phyloP scores from a whole-genome alignment of 2,888 invertebrate species.

The Phymatocera aterrima region DNA sequence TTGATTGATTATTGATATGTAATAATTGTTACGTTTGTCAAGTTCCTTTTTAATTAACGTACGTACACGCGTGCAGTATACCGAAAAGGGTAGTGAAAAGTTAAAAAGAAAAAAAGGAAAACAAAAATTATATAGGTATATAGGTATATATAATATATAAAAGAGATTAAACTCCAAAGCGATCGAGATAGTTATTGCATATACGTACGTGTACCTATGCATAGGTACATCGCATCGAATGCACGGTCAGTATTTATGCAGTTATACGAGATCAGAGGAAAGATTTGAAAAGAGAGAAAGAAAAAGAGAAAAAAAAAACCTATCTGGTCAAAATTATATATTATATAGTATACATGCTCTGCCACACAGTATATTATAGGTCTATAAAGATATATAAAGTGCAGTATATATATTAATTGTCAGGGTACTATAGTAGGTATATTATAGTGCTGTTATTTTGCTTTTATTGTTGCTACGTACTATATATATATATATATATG shows the following conservation, averaged over 20 bases:
- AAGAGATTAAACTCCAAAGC: background rate
- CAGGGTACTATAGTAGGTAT: slow-evolving; percentile 10
- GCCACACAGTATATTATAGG: background rate
- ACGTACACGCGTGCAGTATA: no score
- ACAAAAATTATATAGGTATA: no score
- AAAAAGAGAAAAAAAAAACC: background rate
- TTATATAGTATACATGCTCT: background rate
- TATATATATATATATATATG: no score
- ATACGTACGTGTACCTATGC: no score
- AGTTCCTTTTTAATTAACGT: slow-evolving; percentile 63
- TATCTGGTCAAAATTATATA: background rate
- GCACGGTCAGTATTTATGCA: slow-evolving; percentile 60
- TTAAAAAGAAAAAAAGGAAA: slow-evolving; percentile 29
- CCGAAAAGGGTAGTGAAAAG: slow-evolving; percentile 42
- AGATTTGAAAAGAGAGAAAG: background rate
- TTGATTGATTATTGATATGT: no score
- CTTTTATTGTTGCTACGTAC: slow-evolving; percentile 50
- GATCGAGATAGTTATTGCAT: slow-evolving; percentile 43
- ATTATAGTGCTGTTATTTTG: slow-evolving; percentile 38
- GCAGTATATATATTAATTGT: slow-evolving; percentile 23
- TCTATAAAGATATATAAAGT: background rate
- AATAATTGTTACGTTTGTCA: slow-evolving; percentile 50
- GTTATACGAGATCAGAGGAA: slow-evolving; percentile 23
- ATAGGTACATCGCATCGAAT: slow-evolving; percentile 55
- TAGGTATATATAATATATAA: no score